Conservation (phyloP, 2,797 vertebrate genomes). For the Tauraco hartlaubi region DNA sequence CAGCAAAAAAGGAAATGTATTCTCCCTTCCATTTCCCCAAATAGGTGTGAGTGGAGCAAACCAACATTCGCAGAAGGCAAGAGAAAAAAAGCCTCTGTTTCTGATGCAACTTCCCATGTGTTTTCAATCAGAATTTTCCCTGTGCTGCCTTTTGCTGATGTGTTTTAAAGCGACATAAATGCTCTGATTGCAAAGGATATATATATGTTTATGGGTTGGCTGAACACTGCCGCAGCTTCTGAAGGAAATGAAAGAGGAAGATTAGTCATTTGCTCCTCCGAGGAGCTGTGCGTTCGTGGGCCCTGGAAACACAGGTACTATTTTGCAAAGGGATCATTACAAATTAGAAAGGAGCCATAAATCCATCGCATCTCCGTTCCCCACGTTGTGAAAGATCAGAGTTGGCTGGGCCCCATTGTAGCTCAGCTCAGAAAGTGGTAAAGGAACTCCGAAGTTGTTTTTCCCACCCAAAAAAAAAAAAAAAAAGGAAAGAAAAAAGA, state of each 20-base stretch:
- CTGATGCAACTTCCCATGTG: slow-evolving; percentile 23
- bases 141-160: neutral
- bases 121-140: slow-evolving; percentile 25
- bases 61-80: neutral
- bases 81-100: neutral
- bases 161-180: neutral
- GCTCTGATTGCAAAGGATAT: neutral
- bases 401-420: neutral
- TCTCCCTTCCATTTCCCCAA: slow-evolving; percentile 33
- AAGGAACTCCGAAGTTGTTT: slow-evolving; percentile 26
- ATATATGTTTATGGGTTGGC: neutral
- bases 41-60: neutral
- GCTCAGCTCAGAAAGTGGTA: neutral
- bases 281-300: neutral
- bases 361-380: neutral
- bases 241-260: neutral
- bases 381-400: neutral
- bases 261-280: neutral
- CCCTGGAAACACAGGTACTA: neutral
- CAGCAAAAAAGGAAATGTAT: slow-evolving; percentile 18
- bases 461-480: neutral
- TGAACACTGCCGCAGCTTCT: neutral
- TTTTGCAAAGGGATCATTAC: neutral
- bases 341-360: neutral
- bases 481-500: neutral